A percentile compares a stretch with the other conserved stretches of the same genome.
phyloP scores from a whole-genome alignment of 2,888 invertebrate genomes.

The Dicranocentrus wangi region DNA sequence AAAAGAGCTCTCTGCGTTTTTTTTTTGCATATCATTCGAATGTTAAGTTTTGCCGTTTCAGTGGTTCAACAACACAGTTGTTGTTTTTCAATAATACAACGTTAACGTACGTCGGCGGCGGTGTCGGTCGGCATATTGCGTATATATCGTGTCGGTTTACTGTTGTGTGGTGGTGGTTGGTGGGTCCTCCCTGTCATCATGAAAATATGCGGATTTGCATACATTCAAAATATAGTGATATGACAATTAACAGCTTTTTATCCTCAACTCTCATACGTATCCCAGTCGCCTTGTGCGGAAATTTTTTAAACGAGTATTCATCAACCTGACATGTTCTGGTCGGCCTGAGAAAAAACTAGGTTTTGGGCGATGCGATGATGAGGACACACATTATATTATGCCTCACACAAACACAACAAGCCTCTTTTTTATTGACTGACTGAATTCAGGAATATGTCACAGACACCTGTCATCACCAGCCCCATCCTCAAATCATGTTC shows the following conservation, averaged over 20 bases:
- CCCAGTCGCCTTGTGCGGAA: not conserved
- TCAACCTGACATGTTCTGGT: constrained; percentile 2
- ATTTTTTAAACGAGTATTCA: not conserved
- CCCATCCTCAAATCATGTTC: not conserved
- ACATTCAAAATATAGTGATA: constrained; percentile 8
- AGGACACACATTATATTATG: no score
- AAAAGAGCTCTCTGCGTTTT: constrained; percentile 7
- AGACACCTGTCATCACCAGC: constrained; percentile 15
- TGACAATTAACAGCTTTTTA: constrained; percentile 21
- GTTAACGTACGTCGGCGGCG: not conserved
- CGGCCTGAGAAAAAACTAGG: not conserved
- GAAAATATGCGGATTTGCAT: not conserved
- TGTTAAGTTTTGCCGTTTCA: not conserved
- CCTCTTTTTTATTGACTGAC: not conserved
- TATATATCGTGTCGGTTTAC: not conserved
- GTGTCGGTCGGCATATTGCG: not conserved
- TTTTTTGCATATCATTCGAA: constrained; percentile 17
- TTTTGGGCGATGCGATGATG: constrained; percentile 1
- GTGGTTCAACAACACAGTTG: not conserved
- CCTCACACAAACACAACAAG: constrained; percentile 6
- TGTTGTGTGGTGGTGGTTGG: no score
- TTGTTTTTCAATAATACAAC: not conserved
- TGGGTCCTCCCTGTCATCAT: not conserved
- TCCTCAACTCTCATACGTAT: not conserved
- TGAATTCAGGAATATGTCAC: constrained; percentile 22